phyloP scores from a whole-genome alignment of 2,113 vertebrate species.

The rabbit (Oryctolagus cuniculus) region mOryCun1.1 NC_091437.1:43262001-43262500 shows the following conservation, averaged over 20 bases:
- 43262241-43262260: not conserved
- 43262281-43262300: not conserved
- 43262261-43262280: not conserved
- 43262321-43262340: not conserved
- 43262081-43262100: not conserved
- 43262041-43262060: not conserved
- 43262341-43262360: not conserved
- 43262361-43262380: not conserved
- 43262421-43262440: not conserved
- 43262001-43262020: not conserved
- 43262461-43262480: not conserved
- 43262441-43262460: not conserved
- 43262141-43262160: too few species aligned
- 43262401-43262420: not conserved
- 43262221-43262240: not conserved
- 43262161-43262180: not conserved
- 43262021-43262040: not conserved
- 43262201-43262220: not conserved
- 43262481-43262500: not conserved
- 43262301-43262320: not conserved
- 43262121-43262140: not conserved
- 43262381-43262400: not conserved
- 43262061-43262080: not conserved
- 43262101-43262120: not conserved
- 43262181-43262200: accelerated